Evolutionary conservation across 2,888 invertebrate genomes (phyloP).

Genomic region (Lathronympha strigana): DNA sequence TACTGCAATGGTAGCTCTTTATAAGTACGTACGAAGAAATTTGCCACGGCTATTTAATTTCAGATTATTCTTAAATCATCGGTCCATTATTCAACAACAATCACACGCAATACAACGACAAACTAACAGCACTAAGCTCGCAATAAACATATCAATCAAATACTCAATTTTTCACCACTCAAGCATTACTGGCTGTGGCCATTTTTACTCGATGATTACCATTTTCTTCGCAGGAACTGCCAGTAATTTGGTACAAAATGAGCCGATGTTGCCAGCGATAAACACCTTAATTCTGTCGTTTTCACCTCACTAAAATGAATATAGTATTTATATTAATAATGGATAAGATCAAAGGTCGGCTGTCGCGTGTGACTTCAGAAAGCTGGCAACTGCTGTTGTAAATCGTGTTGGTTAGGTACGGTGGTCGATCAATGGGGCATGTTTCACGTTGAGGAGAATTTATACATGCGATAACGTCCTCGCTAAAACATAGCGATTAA

Average conservation of each 20-base stretch:
- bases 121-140: conserved; percentile 22
- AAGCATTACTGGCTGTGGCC: conserved; percentile 8
- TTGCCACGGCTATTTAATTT: conserved; percentile 3
- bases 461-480: conserved; percentile 8
- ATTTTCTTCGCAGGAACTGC: conserved; percentile 36
- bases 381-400: conserved; percentile 7
- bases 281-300: conserved; percentile 39
- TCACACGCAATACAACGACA: conserved; percentile 15
- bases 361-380: conserved; percentile 34
- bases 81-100: conserved; percentile 5
- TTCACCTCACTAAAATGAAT: conserved; percentile 42
- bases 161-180: conserved; percentile 27
- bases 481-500: background rate
- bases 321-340: conserved; percentile 41
- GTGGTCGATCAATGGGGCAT: conserved; percentile 21
- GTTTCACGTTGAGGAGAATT: background rate
- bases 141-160: conserved; percentile 41
- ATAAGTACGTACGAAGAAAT: background rate
- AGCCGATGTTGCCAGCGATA: conserved; percentile 37
- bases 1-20: too few relatives aligned
- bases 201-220: conserved; percentile 36
- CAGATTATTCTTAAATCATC: conserved; percentile 13
- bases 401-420: conserved; percentile 11
- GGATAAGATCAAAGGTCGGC: conserved; percentile 41
- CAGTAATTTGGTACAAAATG: conserved; percentile 41